Conservation (phyloP, 2,113 vertebrate genomes). For the Ancistrus triradiatus region DNA sequence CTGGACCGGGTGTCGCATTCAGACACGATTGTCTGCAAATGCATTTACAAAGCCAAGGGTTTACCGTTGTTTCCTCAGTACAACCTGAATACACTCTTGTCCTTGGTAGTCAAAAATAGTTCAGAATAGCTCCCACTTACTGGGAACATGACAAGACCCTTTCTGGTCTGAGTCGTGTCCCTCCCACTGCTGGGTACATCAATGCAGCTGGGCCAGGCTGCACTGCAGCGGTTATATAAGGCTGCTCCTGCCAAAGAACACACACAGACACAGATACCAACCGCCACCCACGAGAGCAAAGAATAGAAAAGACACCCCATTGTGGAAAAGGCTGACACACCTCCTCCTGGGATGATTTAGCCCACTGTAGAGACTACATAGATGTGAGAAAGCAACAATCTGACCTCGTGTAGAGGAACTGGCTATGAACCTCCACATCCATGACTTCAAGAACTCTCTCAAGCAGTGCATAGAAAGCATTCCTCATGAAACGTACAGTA, state of each 20-base stretch:
- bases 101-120: conserved; percentile 9
- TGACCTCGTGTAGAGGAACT: background rate
- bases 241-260: conserved; percentile 38
- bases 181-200: conserved; percentile 50
- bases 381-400: background rate
- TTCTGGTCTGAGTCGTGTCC: conserved; percentile 38
- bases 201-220: conserved; percentile 53
- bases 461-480: conserved; percentile 56
- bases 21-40: too few species aligned
- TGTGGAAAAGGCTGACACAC: conserved; percentile 6
- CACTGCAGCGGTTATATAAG: conserved; percentile 60
- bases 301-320: conserved; percentile 17
- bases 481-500: conserved; percentile 56
- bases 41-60: too few species aligned
- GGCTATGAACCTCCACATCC: too few species aligned
- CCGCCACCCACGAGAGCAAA: conserved; percentile 16
- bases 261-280: conserved; percentile 21
- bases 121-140: conserved; percentile 13
- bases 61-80: too few species aligned
- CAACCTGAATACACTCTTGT: too few species aligned
- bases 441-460: conserved; percentile 19
- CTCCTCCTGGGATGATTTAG: conserved; percentile 20
- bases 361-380: conserved; percentile 5
- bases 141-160: conserved; percentile 39
- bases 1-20: too few species aligned